phyloP scores from a whole-genome alignment of 2,888 invertebrate genomes.

The Tiphia femorata region DNA sequence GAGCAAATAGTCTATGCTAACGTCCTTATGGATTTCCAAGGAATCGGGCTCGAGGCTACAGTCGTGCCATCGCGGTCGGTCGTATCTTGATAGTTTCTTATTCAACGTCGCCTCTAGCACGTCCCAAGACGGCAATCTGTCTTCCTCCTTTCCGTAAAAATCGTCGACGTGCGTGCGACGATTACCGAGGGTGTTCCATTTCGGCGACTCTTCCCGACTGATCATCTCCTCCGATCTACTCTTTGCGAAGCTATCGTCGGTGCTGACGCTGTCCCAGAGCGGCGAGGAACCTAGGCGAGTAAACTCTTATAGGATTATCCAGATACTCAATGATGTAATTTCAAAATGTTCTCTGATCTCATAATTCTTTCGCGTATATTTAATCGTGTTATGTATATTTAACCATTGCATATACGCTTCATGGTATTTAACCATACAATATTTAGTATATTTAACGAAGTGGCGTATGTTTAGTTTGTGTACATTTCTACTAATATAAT shows the following conservation, averaged over 20 bases:
- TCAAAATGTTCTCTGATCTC: too few relatives aligned
- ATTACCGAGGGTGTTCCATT: conserved; percentile 42
- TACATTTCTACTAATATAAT: too few relatives aligned
- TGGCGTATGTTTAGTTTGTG: too few relatives aligned
- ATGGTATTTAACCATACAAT: too few relatives aligned
- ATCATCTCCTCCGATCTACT: conserved; percentile 54
- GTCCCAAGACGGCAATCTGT: conserved; percentile 58
- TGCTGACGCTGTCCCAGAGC: conserved; percentile 50
- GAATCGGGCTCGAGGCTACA: conserved; percentile 37
- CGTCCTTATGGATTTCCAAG: conserved; percentile 32
- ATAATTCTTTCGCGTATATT: too few relatives aligned
- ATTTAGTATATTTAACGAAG: too few relatives aligned
- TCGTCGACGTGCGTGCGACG: conserved; percentile 34
- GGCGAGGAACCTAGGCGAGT: conserved; percentile 53
- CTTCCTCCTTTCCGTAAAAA: conserved; percentile 35
- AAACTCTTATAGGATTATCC: too few relatives aligned
- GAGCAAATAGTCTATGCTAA: conserved; percentile 38
- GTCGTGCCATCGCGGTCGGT: too few relatives aligned
- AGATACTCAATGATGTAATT: too few relatives aligned
- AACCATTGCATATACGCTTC: too few relatives aligned
- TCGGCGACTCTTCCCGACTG: conserved; percentile 53
- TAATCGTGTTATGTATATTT: too few relatives aligned
- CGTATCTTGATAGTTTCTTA: conserved; percentile 52
- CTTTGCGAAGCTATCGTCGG: conserved; percentile 43
- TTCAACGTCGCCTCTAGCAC: conserved; percentile 55